phyloP scores from a whole-genome alignment of 2,113 vertebrate species.

The Nycticorax nycticorax region DNA sequence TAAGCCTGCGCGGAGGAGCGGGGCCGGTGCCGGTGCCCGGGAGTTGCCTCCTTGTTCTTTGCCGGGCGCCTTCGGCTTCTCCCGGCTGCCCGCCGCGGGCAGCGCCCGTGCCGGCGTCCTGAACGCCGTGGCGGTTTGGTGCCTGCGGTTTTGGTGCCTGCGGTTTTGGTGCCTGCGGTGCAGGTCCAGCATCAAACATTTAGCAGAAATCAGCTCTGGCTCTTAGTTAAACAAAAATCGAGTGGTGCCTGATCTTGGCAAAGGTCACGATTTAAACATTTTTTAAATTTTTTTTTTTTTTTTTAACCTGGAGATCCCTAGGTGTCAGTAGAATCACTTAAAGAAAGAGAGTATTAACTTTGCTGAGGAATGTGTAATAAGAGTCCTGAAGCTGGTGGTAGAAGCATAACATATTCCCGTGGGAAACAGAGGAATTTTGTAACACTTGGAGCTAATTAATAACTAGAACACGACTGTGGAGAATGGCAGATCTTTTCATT shows the following conservation, averaged over 20 bases:
- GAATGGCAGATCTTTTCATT: neutral
- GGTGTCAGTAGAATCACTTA: neutral
- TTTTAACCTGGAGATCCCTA: neutral
- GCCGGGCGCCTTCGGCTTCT: neutral
- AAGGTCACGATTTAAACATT: accelerated
- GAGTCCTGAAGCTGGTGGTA: neutral
- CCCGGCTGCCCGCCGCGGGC: accelerated
- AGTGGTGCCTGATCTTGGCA: neutral
- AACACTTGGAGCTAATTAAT: neutral
- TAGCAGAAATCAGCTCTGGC: no score
- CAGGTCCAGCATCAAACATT: accelerated
- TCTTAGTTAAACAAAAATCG: no score
- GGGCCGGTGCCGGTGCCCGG: no score
- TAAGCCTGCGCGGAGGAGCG: accelerated
- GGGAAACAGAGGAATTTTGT: neutral
- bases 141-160: accelerated
- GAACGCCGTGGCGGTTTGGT: accelerated
- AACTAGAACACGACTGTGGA: neutral
- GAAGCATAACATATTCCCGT: neutral
- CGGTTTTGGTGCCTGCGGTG: no score
- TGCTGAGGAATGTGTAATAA: neutral
- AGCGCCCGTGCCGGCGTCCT: accelerated
- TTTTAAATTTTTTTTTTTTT: accelerated
- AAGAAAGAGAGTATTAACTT: neutral
- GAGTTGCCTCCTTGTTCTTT: neutral